phyloP scores from a whole-genome alignment of 2,888 invertebrate species.

The Folsomia candida region DNA sequence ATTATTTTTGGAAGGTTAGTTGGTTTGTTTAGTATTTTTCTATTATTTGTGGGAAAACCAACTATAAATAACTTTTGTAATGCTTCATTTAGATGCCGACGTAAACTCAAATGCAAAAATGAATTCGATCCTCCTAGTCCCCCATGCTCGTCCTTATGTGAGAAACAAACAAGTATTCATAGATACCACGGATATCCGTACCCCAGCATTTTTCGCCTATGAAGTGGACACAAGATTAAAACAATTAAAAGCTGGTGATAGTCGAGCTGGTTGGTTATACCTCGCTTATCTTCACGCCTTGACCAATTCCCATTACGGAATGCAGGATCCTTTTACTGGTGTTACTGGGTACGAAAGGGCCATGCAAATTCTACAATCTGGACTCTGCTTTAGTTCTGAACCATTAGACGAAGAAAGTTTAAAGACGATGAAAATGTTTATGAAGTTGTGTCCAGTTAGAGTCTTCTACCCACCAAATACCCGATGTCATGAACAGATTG shows the following conservation, averaged over 20 bases:
- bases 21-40: background rate
- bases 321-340: slow-evolving; percentile 27
- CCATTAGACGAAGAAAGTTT: slow-evolving; percentile 22
- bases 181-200: background rate
- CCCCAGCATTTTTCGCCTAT: slow-evolving; percentile 19
- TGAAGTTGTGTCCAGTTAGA: slow-evolving; percentile 6
- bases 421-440: slow-evolving; percentile 20
- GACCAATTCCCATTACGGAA: slow-evolving; percentile 6
- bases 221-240: slow-evolving; percentile 20
- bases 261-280: slow-evolving; percentile 27
- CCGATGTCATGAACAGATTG: background rate
- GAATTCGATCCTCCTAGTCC: slow-evolving; percentile 23
- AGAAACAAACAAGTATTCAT: background rate
- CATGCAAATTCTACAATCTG: slow-evolving; percentile 25
- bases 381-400: slow-evolving; percentile 21
- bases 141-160: slow-evolving; percentile 15
- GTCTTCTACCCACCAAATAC: background rate
- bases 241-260: slow-evolving; percentile 27
- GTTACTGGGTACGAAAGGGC: slow-evolving; percentile 30
- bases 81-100: slow-evolving; percentile 11
- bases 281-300: slow-evolving; percentile 25
- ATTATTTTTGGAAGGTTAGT: slow-evolving; percentile 23
- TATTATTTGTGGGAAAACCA: background rate
- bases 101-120: slow-evolving; percentile 8
- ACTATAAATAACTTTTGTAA: background rate